phyloP scores from a whole-genome alignment of 2,888 invertebrate genomes.

The Tanypteryx hageni region DNA sequence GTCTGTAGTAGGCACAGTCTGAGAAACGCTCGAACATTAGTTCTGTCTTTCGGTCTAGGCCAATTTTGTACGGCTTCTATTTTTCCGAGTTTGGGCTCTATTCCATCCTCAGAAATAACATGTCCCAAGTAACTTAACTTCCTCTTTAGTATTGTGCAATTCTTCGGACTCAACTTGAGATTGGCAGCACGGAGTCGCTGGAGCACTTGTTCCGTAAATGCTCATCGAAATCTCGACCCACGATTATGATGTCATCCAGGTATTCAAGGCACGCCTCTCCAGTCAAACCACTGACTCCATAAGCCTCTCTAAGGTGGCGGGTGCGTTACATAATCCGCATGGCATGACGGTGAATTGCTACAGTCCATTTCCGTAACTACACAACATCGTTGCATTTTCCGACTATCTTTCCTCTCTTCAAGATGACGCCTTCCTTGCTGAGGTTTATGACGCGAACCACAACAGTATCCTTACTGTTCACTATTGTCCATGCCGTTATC shows the following conservation, averaged over 20 bases:
- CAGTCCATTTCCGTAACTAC: not conserved
- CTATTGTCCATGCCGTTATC: too few relatives aligned
- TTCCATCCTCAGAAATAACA: not conserved
- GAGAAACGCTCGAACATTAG: too few relatives aligned
- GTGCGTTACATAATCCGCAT: not conserved
- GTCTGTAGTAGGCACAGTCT: too few relatives aligned
- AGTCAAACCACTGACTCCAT: not conserved
- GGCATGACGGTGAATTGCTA: not conserved
- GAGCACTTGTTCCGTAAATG: too few relatives aligned
- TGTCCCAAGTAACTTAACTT: not conserved
- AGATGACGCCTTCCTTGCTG: too few relatives aligned
- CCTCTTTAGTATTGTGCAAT: not conserved
- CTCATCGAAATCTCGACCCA: too few relatives aligned
- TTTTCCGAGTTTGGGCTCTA: not conserved
- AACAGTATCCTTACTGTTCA: too few relatives aligned
- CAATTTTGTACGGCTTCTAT: not conserved
- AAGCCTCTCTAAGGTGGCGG: not conserved
- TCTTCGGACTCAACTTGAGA: not conserved
- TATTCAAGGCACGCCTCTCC: too few relatives aligned
- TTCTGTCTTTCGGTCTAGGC: not conserved
- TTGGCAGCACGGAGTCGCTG: not conserved
- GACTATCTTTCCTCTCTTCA: too few relatives aligned
- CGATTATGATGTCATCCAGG: not conserved
- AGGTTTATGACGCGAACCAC: too few relatives aligned
- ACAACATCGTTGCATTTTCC: too few relatives aligned